Percentiles rank a stretch among this genome's conserved stretches.
Conservation (phyloP, 2,888 invertebrate genomes). For the Drosophila helvetica region DNA sequence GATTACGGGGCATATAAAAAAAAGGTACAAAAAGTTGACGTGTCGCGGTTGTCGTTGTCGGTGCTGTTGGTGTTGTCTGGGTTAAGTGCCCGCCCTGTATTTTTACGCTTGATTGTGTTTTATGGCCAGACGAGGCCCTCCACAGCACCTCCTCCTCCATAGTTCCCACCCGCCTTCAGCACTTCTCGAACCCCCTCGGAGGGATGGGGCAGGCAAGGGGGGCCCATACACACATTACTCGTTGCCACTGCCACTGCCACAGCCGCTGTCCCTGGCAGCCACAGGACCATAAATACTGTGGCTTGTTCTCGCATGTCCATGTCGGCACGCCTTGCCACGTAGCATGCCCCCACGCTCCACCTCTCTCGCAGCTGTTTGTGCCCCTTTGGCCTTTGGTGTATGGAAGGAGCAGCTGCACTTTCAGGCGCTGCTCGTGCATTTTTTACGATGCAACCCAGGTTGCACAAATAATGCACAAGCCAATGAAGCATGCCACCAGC, state of each 20-base stretch:
- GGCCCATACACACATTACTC: constrained; percentile 32
- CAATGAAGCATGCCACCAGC: constrained; percentile 77
- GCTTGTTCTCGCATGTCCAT: constrained; percentile 71
- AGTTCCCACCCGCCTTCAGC: background rate
- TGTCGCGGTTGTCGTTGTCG: constrained; percentile 50
- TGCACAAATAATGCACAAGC: constrained; percentile 81
- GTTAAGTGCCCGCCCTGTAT: constrained; percentile 74
- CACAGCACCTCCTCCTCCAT: constrained; percentile 10
- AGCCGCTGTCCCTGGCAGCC: constrained; percentile 49
- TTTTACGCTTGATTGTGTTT: constrained; percentile 78
- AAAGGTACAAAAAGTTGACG: constrained; percentile 54
- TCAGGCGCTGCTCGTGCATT: constrained; percentile 76
- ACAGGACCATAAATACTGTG: constrained; percentile 74
- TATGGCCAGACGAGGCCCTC: constrained; percentile 63
- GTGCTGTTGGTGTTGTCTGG: constrained; percentile 33
- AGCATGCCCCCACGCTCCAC: constrained; percentile 9
- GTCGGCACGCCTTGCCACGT: constrained; percentile 62
- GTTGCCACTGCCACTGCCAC: constrained; percentile 21
- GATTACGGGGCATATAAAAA: constrained; percentile 4
- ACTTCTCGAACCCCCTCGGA: background rate
- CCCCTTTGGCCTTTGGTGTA: constrained; percentile 41
- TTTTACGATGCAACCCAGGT: constrained; percentile 80
- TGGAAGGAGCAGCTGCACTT: constrained; percentile 70
- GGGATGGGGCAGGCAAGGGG: background rate
- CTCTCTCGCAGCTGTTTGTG: background rate